These are phyloP conservation scores for Chelon labrosus DNA, from an alignment of 2,797 vertebrate species.

Conservation along the genomic window DNA sequence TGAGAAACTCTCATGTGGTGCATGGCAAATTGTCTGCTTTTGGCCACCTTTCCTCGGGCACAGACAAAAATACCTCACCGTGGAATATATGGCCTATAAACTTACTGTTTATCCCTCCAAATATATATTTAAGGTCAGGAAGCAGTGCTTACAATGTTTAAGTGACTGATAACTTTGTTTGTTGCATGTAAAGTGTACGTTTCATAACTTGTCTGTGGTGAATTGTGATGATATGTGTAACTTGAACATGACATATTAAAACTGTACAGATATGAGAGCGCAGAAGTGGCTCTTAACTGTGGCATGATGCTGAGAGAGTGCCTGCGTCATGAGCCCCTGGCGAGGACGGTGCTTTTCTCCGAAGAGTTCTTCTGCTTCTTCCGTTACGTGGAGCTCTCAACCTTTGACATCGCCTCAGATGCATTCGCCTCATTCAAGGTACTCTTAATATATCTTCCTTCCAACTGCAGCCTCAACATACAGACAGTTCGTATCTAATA, in stretches of 20 bases:
- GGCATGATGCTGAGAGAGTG: conserved; percentile 90
- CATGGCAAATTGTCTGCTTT: background rate
- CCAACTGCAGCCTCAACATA: background rate
- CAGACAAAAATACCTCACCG: background rate
- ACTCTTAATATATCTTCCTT: background rate
- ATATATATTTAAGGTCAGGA: background rate
- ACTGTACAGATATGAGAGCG: conserved; percentile 83
- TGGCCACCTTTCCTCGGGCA: background rate
- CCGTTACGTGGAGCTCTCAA: conserved; percentile 86
- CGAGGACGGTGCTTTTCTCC: conserved; percentile 84
- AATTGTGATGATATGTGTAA: background rate
- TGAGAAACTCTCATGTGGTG: background rate
- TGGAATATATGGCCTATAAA: conserved; percentile 4
- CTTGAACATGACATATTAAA: conserved; percentile 32
- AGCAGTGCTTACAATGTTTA: background rate
- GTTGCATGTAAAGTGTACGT: background rate
- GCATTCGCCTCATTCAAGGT: conserved; percentile 90
- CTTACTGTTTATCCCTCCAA: background rate
- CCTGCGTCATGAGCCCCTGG: conserved; percentile 87
- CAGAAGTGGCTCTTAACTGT: conserved; percentile 88
- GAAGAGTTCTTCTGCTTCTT: conserved; percentile 88
- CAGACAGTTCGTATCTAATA: background rate
- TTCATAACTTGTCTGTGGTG: background rate
- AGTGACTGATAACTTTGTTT: background rate
- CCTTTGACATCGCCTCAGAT: conserved; percentile 88